These are phyloP conservation scores for Hydractinia symbiolongicarpus DNA, from an alignment of 30 jellyfish, hydroid and myxozoan genomes.

Conservation along the genomic window DNA sequence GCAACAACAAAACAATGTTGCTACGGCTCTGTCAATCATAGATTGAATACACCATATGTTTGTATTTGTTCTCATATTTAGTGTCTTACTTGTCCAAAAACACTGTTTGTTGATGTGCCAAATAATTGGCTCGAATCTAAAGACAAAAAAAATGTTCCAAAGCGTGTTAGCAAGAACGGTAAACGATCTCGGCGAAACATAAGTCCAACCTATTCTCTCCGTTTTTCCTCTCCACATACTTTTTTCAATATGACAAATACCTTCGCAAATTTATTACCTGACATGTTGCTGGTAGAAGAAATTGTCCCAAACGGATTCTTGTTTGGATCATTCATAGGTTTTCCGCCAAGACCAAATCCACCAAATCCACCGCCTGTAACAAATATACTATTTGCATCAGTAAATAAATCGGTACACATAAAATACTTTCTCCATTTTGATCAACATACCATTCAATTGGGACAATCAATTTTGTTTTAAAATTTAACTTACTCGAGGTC, in stretches of 20 bases:
- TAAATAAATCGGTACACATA: neutral
- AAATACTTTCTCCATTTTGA: too few species aligned
- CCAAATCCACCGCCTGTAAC: constrained; percentile 36
- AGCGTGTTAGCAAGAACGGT: too few species aligned
- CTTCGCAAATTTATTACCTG: neutral
- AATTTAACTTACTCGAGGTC: neutral
- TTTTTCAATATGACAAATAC: neutral
- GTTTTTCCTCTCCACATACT: neutral
- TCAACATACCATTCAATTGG: neutral
- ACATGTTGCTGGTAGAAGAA: constrained; percentile 12
- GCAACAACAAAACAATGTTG: too few species aligned
- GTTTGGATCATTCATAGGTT: constrained; percentile 83
- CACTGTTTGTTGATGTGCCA: too few species aligned
- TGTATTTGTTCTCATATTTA: neutral
- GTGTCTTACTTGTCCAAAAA: neutral
- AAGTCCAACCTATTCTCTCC: neutral
- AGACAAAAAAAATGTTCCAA: too few species aligned
- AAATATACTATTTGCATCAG: neutral
- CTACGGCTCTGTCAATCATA: neutral
- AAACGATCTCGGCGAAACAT: neutral
- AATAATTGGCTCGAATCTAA: too few species aligned
- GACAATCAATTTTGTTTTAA: neutral
- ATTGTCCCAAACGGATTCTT: constrained; percentile 89
- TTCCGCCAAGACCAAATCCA: constrained; percentile 93
- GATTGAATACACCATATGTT: neutral